phyloP scores from a whole-genome alignment of 2,797 vertebrate genomes.

The Lutjanus campechanus region DNA sequence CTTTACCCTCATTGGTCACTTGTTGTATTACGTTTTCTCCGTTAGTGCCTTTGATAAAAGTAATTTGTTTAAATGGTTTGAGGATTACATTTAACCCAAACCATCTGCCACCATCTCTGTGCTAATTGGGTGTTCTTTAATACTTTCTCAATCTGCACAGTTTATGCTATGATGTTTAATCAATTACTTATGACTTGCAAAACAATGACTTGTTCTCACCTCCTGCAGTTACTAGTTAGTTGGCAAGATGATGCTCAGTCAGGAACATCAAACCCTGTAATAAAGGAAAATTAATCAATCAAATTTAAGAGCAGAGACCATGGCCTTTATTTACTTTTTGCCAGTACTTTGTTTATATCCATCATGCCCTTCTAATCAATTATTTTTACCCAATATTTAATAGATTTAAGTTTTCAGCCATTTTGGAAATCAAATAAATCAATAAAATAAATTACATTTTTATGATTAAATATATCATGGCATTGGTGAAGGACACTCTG shows the following conservation, averaged over 20 bases:
- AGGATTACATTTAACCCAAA: slow-evolving; percentile 49
- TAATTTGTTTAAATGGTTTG: slow-evolving; percentile 55
- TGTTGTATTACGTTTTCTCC: slow-evolving; percentile 39
- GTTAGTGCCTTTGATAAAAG: slow-evolving; percentile 38
- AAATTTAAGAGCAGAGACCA: background rate
- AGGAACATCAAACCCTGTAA: background rate
- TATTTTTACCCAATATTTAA: background rate
- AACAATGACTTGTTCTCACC: no score
- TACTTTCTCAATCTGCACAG: background rate
- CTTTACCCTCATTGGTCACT: slow-evolving; percentile 65
- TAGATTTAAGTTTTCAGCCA: background rate
- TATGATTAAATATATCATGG: background rate
- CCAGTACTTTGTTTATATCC: background rate
- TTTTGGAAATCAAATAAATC: background rate
- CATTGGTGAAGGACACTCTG: background rate
- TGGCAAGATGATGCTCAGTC: no score
- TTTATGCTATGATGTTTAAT: background rate
- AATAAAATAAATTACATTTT: background rate
- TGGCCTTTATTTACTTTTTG: background rate
- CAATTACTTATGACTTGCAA: no score
- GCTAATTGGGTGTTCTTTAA: background rate
- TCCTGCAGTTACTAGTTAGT: background rate
- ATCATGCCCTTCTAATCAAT: background rate
- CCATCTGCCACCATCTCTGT: slow-evolving; percentile 46
- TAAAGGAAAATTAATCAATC: background rate